Percentiles rank a stretch among this genome's conserved stretches.
These are phyloP conservation scores for Phasia obesa DNA, from an alignment of 2,888 invertebrate genomes.

Conservation along the genomic window DNA sequence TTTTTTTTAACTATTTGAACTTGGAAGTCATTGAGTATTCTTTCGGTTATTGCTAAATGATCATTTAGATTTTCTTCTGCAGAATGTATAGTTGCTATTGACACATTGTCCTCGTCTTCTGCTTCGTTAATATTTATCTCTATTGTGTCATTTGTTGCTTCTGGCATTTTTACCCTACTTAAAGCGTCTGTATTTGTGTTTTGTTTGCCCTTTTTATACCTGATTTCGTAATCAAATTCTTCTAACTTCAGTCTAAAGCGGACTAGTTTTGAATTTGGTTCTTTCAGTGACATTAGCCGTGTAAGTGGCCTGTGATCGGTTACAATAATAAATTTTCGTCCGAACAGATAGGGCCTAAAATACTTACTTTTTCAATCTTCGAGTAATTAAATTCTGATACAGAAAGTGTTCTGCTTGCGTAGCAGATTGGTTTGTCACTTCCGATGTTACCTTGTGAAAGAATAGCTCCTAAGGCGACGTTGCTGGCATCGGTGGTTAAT, in stretches of 20 bases:
- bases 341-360: not conserved
- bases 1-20: not conserved
- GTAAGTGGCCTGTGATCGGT: slow-evolving; percentile 34
- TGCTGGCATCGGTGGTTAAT: not conserved
- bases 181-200: not conserved
- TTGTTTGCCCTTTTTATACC: slow-evolving; percentile 22
- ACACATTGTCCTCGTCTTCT: not conserved
- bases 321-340: not conserved
- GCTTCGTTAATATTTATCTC: not conserved
- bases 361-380: not conserved
- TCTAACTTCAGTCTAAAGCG: slow-evolving; percentile 29
- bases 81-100: not conserved
- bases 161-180: not conserved
- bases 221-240: slow-evolving; percentile 36
- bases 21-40: not conserved
- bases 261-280: slow-evolving; percentile 30
- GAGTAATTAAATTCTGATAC: not conserved
- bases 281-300: slow-evolving; percentile 21
- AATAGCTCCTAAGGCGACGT: not conserved
- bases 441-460: not conserved
- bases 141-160: not conserved
- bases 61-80: not conserved
- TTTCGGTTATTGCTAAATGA: not conserved
- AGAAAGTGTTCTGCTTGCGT: not conserved
- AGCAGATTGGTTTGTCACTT: not conserved